Percentiles rank a stretch among this genome's conserved stretches.
These are phyloP conservation scores for Channallabes apus DNA, from an alignment of 2,797 vertebrate genomes.

Conservation along the genomic window DNA sequence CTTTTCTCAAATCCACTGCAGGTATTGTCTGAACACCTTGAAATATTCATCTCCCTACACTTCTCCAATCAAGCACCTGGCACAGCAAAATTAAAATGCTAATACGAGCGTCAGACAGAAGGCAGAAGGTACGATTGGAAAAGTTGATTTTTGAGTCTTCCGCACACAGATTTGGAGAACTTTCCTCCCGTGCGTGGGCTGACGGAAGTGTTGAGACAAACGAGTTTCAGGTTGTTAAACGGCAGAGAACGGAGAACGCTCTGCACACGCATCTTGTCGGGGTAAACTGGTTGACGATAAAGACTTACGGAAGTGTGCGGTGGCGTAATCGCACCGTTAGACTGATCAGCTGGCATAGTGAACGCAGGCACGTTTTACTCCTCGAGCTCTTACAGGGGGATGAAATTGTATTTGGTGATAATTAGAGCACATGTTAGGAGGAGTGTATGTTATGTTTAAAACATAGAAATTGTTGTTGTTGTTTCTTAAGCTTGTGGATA, in stretches of 20 bases:
- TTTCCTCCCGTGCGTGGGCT: slow-evolving; percentile 11
- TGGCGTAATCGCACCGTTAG: slow-evolving; percentile 19
- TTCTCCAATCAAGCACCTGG: slow-evolving; percentile 49
- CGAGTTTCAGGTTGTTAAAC: slow-evolving; percentile 6
- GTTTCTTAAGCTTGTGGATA: too few relatives aligned
- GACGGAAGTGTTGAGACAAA: slow-evolving; percentile 18
- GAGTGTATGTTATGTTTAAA: not conserved
- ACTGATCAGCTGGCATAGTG: slow-evolving; percentile 15
- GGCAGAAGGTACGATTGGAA: slow-evolving; percentile 48
- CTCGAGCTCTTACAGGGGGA: not conserved
- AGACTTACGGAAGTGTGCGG: not conserved
- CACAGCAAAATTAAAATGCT: slow-evolving; percentile 55
- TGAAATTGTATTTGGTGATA: not conserved
- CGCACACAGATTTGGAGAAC: slow-evolving; percentile 2
- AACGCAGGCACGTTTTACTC: slow-evolving; percentile 11
- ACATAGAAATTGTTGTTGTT: not conserved
- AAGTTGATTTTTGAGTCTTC: slow-evolving; percentile 44
- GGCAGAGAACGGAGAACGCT: not conserved
- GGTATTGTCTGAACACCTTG: slow-evolving; percentile 52
- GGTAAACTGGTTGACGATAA: slow-evolving; percentile 23
- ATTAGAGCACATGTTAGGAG: not conserved
- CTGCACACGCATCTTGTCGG: not conserved
- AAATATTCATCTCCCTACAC: slow-evolving; percentile 50
- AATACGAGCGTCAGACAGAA: slow-evolving; percentile 48
- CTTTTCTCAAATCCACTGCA: slow-evolving; percentile 41